Conservation (phyloP, 2,113 vertebrate genomes). For the Xiphias gladius region DNA sequence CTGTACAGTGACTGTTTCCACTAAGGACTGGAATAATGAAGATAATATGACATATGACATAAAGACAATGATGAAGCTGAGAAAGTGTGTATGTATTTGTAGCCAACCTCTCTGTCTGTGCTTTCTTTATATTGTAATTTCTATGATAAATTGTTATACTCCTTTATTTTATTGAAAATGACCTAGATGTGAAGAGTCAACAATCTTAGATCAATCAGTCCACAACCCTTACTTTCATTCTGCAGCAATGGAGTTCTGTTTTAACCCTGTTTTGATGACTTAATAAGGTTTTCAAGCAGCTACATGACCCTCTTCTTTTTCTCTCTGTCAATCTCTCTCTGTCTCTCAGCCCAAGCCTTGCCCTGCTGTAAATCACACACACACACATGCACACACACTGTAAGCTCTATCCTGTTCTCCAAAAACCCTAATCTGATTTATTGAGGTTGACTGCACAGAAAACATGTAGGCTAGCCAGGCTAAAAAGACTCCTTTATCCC, state of each 20-base stretch:
- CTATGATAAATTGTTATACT: too few species aligned
- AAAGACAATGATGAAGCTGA: neutral
- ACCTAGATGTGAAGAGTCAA: neutral
- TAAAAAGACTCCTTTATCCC: slow-evolving; percentile 69
- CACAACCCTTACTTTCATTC: neutral
- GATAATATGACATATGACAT: neutral
- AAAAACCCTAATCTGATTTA: slow-evolving; percentile 73
- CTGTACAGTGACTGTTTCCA: neutral
- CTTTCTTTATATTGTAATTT: neutral
- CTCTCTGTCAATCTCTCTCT: neutral
- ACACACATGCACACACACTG: slow-evolving; percentile 14
- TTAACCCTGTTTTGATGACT: neutral
- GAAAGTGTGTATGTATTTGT: neutral
- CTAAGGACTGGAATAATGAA: neutral
- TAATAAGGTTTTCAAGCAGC: slow-evolving; percentile 11
- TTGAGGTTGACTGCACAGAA: slow-evolving; percentile 68
- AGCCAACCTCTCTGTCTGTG: neutral
- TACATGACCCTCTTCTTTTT: neutral
- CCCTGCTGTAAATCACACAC: slow-evolving; percentile 24
- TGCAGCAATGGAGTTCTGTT: neutral
- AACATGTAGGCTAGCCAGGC: slow-evolving; percentile 50
- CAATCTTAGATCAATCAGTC: neutral
- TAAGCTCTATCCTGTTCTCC: slow-evolving; percentile 42
- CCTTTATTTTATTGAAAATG: neutral
- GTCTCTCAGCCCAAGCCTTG: slow-evolving; percentile 4